Evolutionary conservation across 2,888 invertebrate species (phyloP), one percentile per base, ranked within the genome.

Genomic region (Congeria kusceri): DNA sequence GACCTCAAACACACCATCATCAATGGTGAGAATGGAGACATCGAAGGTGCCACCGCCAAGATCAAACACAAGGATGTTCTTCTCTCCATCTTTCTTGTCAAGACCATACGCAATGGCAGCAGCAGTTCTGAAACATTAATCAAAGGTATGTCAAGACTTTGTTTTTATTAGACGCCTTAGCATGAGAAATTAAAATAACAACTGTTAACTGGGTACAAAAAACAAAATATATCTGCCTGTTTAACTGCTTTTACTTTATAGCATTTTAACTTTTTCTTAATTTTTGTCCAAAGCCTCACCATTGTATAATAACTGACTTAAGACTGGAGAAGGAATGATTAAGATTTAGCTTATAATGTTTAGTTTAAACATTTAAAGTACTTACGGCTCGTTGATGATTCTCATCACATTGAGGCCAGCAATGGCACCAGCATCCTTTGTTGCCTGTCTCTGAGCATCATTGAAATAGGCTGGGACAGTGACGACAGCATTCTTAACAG

Each of bases 1-100:
- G 15, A 95, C 96, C 95, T 99, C 99, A 93, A 99, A 99, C 7
- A 99, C 98, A 67, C 99, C 99, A 90, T 99, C 98, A 93, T 99
- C 99, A 92, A 99, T 99, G 86, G 99, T 99, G 69, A 99, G 95
- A 25, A 99, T 95, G 44, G 99, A 98, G 23, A 99, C 99, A 94
- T 99, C 99, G 92, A 99, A 99, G 86, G 99, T 99, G 94, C 99
- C 99, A 93, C 99, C 99, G 91, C 99, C 99, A 94, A 99, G 96
- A 95, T 99, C 99, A 94, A 99, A 99, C 18, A 99, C 99, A 65
- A 99, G 95, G 25, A 99, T 98, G 92, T 99, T 99, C 95, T 99
- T 98, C 94, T 99, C 99, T 63, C 98, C 98, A 80, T 98, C 98
- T 72, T 97, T 98, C 94, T 98, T 98, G 94, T 99, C 98, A 85